Evolutionary conservation across 2,888 invertebrate species (phyloP).

Genomic region (Mimas tiliae): DNA sequence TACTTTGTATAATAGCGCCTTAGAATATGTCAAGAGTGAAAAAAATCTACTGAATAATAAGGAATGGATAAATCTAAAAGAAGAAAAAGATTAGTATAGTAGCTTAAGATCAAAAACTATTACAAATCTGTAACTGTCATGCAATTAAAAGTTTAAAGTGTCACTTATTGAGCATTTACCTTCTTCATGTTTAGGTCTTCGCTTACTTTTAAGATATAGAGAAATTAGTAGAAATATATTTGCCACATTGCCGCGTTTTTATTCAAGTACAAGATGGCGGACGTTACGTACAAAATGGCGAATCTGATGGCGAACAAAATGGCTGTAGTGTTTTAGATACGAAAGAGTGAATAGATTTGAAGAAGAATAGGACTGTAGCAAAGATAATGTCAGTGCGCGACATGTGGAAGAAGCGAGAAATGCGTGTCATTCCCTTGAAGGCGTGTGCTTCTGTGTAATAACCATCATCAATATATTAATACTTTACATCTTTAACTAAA

Average conservation of each 20-base stretch:
- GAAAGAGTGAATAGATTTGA: conserved; percentile 10
- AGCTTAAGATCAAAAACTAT: conserved; percentile 22
- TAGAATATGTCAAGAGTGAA: conserved; percentile 59
- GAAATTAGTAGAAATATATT: conserved; percentile 30
- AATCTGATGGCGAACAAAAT: conserved; percentile 18
- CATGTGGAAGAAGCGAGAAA: conserved; percentile 25
- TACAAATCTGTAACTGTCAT: conserved; percentile 46
- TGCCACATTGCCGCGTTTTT: conserved; percentile 30
- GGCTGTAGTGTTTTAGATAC: conserved; percentile 10
- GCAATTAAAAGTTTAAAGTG: conserved; percentile 80
- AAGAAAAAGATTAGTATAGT: conserved; percentile 42
- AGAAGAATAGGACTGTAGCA: conserved; percentile 5
- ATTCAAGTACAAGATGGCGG: conserved; percentile 14
- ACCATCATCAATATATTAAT: conserved; percentile 9
- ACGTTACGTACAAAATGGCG: conserved; percentile 6
- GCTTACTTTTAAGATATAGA: neutral
- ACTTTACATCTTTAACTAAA: conserved; percentile 12
- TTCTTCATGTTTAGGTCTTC: conserved; percentile 41
- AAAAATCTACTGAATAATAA: conserved; percentile 69
- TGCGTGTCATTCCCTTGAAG: conserved; percentile 13
- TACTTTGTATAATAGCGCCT: conserved; percentile 60
- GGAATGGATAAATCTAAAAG: conserved; percentile 72
- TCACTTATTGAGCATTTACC: conserved; percentile 63
- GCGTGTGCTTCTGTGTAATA: conserved; percentile 15
- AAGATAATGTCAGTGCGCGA: conserved; percentile 20